phyloP scores from a whole-genome alignment of 2,888 invertebrate genomes.

The Bugulina stolonifera region DNA sequence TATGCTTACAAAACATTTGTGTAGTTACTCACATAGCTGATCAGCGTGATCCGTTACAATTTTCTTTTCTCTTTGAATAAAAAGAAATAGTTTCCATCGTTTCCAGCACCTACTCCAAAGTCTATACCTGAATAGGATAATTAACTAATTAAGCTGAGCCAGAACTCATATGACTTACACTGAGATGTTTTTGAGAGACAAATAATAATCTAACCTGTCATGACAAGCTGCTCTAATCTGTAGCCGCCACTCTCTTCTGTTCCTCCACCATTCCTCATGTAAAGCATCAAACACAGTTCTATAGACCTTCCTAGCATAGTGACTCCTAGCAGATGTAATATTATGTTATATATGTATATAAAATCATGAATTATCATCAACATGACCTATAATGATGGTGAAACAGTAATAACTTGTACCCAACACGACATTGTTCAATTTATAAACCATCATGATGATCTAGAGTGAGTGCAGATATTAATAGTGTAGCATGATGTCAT shows the following conservation, averaged over 20 bases:
- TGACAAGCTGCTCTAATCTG: conserved; percentile 47
- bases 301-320: conserved; percentile 34
- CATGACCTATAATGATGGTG: too few species aligned
- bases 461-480: too few species aligned
- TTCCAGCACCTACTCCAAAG: conserved; percentile 36
- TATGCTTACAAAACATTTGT: neutral
- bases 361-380: too few species aligned
- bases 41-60: neutral
- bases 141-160: too few species aligned
- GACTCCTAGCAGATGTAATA: conserved; percentile 33
- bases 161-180: neutral
- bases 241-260: conserved; percentile 46
- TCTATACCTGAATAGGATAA: conserved; percentile 35
- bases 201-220: conserved; percentile 37
- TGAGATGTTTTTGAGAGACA: neutral
- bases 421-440: too few species aligned
- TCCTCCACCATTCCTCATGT: conserved; percentile 45
- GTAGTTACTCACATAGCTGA: neutral
- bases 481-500: too few species aligned
- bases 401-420: too few species aligned
- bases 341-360: too few species aligned
- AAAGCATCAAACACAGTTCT: conserved; percentile 37
- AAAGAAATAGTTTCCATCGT: conserved; percentile 36
- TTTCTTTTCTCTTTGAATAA: neutral
- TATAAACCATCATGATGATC: too few species aligned